Conservation (phyloP, 2,113 vertebrate species). For the Bufo gargarizans region DNA sequence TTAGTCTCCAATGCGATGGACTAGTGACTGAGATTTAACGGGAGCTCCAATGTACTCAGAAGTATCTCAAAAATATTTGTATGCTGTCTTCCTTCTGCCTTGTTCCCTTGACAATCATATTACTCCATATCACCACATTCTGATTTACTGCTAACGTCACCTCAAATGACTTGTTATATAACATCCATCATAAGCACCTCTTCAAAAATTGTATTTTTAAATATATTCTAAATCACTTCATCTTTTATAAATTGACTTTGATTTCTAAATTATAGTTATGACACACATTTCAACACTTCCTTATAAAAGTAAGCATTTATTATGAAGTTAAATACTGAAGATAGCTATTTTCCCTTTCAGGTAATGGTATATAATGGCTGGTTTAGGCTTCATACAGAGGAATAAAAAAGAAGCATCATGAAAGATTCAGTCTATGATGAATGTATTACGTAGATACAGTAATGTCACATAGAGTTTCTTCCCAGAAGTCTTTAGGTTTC, state of each 20-base stretch:
- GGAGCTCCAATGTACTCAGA: background rate
- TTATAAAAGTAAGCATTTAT: background rate
- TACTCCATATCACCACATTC: background rate
- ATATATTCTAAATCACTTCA: background rate
- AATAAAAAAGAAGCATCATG: background rate
- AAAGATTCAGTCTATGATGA: background rate
- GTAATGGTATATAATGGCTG: background rate
- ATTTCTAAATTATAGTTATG: slow-evolving; percentile 6
- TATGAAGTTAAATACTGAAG: background rate
- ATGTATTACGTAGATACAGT: background rate
- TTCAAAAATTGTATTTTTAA: background rate
- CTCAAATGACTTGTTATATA: background rate
- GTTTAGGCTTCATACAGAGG: background rate
- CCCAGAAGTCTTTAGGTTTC: background rate
- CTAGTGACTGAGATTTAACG: background rate
- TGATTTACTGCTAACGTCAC: background rate
- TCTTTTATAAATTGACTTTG: slow-evolving; percentile 4
- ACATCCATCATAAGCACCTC: background rate
- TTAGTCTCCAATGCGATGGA: background rate
- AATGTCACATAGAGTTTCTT: background rate
- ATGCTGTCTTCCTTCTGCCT: background rate
- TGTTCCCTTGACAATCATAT: background rate
- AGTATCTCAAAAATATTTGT: slow-evolving; percentile 9
- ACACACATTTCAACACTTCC: background rate
- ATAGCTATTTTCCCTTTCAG: background rate